Evolutionary conservation across 2,797 vertebrate genomes (phyloP), one percentile per base, ranked within the genome.

Genomic region (Coregonus suidteri): DNA sequence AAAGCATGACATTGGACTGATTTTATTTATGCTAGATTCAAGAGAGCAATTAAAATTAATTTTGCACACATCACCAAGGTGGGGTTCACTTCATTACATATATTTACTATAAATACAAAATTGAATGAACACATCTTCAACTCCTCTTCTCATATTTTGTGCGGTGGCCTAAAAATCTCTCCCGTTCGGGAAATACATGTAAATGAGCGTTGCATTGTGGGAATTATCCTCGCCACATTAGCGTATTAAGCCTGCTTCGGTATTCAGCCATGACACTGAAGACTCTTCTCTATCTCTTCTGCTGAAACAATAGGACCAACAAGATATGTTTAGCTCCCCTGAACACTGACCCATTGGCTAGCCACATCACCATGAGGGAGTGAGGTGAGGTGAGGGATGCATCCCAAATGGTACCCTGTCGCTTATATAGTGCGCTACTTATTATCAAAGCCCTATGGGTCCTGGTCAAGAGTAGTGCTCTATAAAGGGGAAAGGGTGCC

Each of bases 251-350:
- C 34, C 47, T 71, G 62, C 66, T 71, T 83, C 87, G 79, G 72
- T 87, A 85, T 89, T 87, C 84, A 87, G 77, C 74, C 70, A 51
- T 73, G 86, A 81, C 88, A 85, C 77, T 71, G 75, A 67, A 78
- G 82, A 79, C 76, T 81, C 81, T 20, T 20, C 56, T 20, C 56
- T 59, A 4, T 5, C 18, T 59, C 56, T 79, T 79, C 78, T 77
- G 72, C 81, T 77, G 53, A 77, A 84, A 83, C 65, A 77, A 82
- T 77, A 56, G n/a, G 7, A n/a, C 20, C 59, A 20, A 68, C n/a
- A 41, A 47, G 67, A 74, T 25, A 25, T 74, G 56, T 74, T 79
- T 84, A 77, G 74, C 62, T 79, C 67, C 79, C 68, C 73, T 76
- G 80, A 77, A 68, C 74, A 66, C 6, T 70, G 68, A 53, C 31